Percentiles rank a stretch among this genome's conserved stretches.
These are phyloP conservation scores for Poecilobothrus nobilitatus DNA, from an alignment of 2,888 invertebrate genomes.

Conservation along the genomic window DNA sequence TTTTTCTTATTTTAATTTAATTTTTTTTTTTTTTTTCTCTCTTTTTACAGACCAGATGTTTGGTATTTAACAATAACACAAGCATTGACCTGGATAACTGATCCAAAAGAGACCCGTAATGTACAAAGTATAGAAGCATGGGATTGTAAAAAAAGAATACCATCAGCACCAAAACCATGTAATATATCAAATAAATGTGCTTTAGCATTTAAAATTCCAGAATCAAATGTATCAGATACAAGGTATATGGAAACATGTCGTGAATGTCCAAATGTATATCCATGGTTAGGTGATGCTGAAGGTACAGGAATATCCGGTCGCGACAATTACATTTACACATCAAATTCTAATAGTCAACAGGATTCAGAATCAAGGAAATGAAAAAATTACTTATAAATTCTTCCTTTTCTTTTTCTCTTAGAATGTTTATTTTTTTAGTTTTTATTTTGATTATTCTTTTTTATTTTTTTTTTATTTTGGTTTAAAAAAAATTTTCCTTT, in stretches of 20 bases:
- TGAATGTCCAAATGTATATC: slow-evolving; percentile 76
- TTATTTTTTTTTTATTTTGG: slow-evolving; percentile 11
- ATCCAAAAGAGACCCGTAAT: slow-evolving; percentile 63
- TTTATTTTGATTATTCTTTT: slow-evolving; percentile 15
- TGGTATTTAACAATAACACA: slow-evolving; percentile 82
- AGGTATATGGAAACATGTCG: slow-evolving; percentile 81
- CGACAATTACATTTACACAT: slow-evolving; percentile 57
- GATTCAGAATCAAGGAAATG: slow-evolving; percentile 21
- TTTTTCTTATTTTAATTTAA: slow-evolving; percentile 12
- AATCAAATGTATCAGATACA: slow-evolving; percentile 67
- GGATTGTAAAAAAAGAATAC: slow-evolving; percentile 67
- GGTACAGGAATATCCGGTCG: slow-evolving; percentile 71
- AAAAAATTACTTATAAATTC: slow-evolving; percentile 17
- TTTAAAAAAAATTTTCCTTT: too few relatives aligned
- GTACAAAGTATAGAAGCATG: slow-evolving; percentile 69
- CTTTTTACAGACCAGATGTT: slow-evolving; percentile 63
- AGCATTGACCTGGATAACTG: slow-evolving; percentile 84
- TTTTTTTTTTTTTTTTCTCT: slow-evolving; percentile 16
- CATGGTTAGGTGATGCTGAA: slow-evolving; percentile 81
- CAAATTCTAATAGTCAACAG: slow-evolving; percentile 17
- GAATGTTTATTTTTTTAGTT: slow-evolving; percentile 9
- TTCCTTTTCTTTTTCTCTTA: slow-evolving; percentile 5
- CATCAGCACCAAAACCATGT: slow-evolving; percentile 65
- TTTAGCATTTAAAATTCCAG: slow-evolving; percentile 66
- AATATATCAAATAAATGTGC: slow-evolving; percentile 76